A percentile compares a stretch with the other conserved stretches of the same genome.
Evolutionary conservation across 1,140 invertebrate genomes (phyloP).

Genomic region (Drusus annulatus): DNA sequence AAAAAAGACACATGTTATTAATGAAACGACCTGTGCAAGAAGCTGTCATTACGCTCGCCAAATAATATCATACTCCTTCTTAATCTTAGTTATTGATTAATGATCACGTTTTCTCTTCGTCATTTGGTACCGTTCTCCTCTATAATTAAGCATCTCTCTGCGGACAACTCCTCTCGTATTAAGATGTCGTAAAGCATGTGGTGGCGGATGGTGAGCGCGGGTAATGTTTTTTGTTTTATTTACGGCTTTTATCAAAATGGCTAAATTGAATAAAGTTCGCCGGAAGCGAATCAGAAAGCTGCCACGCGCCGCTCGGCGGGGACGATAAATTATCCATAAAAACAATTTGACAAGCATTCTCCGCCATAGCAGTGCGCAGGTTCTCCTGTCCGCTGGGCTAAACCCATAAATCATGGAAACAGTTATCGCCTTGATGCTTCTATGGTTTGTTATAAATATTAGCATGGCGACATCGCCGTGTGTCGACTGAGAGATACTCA

Average conservation of each 20-base stretch:
- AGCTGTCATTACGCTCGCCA: background rate
- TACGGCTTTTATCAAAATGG: background rate
- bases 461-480: constrained; percentile 6
- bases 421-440: constrained; percentile 54
- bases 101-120: constrained; percentile 31
- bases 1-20: constrained; percentile 19
- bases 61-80: constrained; percentile 18
- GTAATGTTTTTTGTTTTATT: constrained; percentile 9
- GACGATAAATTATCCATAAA: constrained; percentile 38
- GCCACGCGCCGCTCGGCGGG: constrained; percentile 34
- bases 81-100: constrained; percentile 34
- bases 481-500: background rate
- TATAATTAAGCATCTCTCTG: constrained; percentile 21
- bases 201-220: background rate
- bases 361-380: constrained; percentile 49
- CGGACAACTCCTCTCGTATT: constrained; percentile 34
- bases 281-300: constrained; percentile 40
- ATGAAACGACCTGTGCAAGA: constrained; percentile 19
- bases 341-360: constrained; percentile 52
- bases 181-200: constrained; percentile 33
- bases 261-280: constrained; percentile 40
- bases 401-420: constrained; percentile 51
- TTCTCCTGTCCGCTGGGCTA: constrained; percentile 35
- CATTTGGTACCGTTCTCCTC: constrained; percentile 24
- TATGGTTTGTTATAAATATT: constrained; percentile 55